Conservation (phyloP, 2,888 invertebrate species). For the Phaedon cochleariae region DNA sequence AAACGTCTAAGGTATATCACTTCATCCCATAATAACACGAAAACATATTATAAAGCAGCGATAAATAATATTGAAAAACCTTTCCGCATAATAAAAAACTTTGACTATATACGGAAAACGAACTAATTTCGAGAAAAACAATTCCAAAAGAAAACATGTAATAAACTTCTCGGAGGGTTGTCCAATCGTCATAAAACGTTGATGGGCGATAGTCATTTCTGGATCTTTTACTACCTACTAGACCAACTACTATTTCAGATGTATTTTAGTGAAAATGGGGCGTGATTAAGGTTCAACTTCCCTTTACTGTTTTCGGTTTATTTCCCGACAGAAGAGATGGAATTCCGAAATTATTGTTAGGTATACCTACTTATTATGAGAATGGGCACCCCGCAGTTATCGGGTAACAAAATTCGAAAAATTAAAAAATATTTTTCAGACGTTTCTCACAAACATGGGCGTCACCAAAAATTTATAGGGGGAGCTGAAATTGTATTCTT, state of each 20-base stretch:
- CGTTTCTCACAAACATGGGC: too few relatives aligned
- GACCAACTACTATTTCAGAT: conserved; percentile 42
- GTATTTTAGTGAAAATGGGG: conserved; percentile 27
- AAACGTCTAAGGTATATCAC: too few relatives aligned
- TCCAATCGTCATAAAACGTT: conserved; percentile 54
- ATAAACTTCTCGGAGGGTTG: conserved; percentile 51
- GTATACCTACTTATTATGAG: neutral
- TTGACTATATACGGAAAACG: conserved; percentile 35
- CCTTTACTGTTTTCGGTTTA: neutral
- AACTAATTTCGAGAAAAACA: conserved; percentile 47
- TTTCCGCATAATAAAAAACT: conserved; percentile 23
- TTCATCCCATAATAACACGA: too few relatives aligned
- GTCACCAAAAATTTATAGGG: too few relatives aligned
- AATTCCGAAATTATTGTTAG: neutral
- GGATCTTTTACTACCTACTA: conserved; percentile 51
- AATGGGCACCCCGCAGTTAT: neutral
- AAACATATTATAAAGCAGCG: neutral
- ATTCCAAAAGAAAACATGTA: conserved; percentile 49
- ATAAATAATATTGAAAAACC: conserved; percentile 6
- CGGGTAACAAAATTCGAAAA: too few relatives aligned
- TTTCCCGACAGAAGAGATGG: conserved; percentile 5
- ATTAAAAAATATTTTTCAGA: too few relatives aligned
- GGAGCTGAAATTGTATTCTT: too few relatives aligned
- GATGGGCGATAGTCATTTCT: conserved; percentile 53
- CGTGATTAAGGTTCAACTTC: conserved; percentile 12